phyloP scores from a whole-genome alignment of 2,888 invertebrate species.

The Pyralis farinalis region DNA sequence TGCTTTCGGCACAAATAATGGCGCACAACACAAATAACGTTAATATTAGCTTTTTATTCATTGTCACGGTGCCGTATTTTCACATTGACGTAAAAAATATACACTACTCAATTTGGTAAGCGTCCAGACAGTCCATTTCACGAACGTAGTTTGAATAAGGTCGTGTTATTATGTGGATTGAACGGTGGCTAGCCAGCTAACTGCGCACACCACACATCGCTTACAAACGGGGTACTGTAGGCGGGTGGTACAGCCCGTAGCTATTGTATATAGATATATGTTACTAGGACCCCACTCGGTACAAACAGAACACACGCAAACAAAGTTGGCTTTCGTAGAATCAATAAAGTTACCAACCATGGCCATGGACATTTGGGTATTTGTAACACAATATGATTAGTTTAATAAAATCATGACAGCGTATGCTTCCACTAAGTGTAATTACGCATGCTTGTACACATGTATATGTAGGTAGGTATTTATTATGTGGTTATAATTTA shows the following conservation, averaged over 20 bases:
- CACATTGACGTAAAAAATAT: background rate
- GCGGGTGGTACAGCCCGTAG: conserved; percentile 12
- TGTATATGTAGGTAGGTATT: too few species aligned
- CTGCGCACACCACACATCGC: conserved; percentile 25
- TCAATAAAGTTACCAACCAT: conserved; percentile 45
- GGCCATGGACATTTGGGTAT: too few species aligned
- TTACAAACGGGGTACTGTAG: too few species aligned
- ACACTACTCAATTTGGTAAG: conserved; percentile 9
- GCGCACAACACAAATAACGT: conserved; percentile 34
- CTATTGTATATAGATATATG: conserved; percentile 23
- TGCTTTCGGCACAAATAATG: conserved; percentile 42
- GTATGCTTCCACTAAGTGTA: too few species aligned
- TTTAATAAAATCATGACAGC: too few species aligned
- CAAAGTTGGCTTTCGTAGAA: conserved; percentile 25
- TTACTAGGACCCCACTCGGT: conserved; percentile 31
- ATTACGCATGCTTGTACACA: too few species aligned
- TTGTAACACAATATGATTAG: too few species aligned
- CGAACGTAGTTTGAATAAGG: conserved; percentile 42
- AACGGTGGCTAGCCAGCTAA: conserved; percentile 54
- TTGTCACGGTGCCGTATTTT: conserved; percentile 23
- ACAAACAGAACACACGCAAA: conserved; percentile 25
- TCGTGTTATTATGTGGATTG: conserved; percentile 25
- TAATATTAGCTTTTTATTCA: conserved; percentile 39
- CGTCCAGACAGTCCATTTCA: conserved; percentile 49
- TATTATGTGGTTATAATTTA: too few species aligned